Base-by-base conservation (phyloP, 2,888 invertebrate genomes). In the Rosalia funebris region DNA sequence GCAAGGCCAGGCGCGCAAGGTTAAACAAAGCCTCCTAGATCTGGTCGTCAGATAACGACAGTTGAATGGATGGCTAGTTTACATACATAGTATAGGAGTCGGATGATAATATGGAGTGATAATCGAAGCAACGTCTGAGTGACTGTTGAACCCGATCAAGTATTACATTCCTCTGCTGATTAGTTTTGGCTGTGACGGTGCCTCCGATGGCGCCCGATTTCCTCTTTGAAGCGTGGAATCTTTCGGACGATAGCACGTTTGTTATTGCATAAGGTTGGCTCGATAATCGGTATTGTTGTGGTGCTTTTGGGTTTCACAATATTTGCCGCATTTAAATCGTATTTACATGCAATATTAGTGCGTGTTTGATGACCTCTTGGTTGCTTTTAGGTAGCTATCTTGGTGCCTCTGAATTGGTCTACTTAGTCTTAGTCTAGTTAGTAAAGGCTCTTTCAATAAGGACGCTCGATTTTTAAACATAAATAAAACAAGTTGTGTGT, bases 1-100 rank as follows among this genome's bases (percentile, higher is more conserved):
- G 25, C 25, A 44, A 44, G 19, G 44, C 17, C 44, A 44, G 20
- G 5, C 11, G 11, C 10, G 11, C 34, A 34, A 34, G 34, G 34
- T 34, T 11, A 12, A 44, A 44, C 44, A 44, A 25, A 5, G 44
- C 44, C 7, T 20, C 20, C 11, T 20, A 44, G 25, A 44, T 44
- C 20, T 44, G 25, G 19, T 44, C 20, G 12, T n/a, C 15, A 42
- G 42, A 42, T 42, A 42, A 42, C 20, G 19, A 11, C 20, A 20
- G 10, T 11, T 42, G 42, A 42, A 41, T 41, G 39, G 39, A 9
- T 16, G 10, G 39, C 1, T 3, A 25, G 25, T 25, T 25, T 25
- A 25, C 25, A 25, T 7, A n/a, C n/a, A n/a, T n/a, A n/a, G n/a
- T n/a, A n/a, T n/a, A n/a, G n/a, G n/a, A 25, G 25, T 25, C 4